Base-by-base conservation (phyloP, 2,113 vertebrate genomes). In the Ascaphus truei region DNA sequence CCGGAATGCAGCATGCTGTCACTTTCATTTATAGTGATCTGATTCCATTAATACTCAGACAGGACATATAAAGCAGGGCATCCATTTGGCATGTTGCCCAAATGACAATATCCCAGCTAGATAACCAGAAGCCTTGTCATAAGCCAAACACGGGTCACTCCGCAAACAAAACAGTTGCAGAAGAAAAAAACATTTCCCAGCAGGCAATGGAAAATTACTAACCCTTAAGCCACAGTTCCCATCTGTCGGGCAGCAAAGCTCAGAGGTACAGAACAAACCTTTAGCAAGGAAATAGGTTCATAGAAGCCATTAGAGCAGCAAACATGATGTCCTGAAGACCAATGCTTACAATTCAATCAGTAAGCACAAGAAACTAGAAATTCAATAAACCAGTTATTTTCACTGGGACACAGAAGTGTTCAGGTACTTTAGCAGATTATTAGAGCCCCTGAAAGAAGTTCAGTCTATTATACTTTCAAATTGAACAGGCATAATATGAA, bases 1-100 rank as follows among this genome's bases (percentile, higher is more conserved):
- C 56, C 27, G 33, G 67, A 60, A 61, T 61, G 30, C 43, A 52
- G n/a, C 25, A 2, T n/a, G 25, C 57, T 71, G 67, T 71, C 67
- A 61, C 45, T 71, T 71, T 61, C 67, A 61, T 51, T 71, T 71
- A 71, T 61, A 22, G 43, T 60, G 31, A 60, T 61, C 57, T 41
- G 47, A 41, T 52, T 51, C 67, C 56, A 52, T 60, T 71, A 71
- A 71, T 61, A 41, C 67, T 39, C 33, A 59, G 43, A 60, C 41
- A 51, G 56, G 67, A 71, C 47, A 60, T 25, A 60, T 59, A 71
- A 71, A 37, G 31, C 56, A 39, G 30, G 45, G 18, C 57, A 52
- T 71, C 47, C 59, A 60, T 41, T 68, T 60, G 67, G 67, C 57
- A 39, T n/a, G 25, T 29, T 52, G 67, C 56, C 67, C 23, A 31